Evolutionary conservation across 2,113 vertebrate genomes (phyloP), one percentile per base, ranked within the genome.

Genomic region (Hirundichthys speculiger): DNA sequence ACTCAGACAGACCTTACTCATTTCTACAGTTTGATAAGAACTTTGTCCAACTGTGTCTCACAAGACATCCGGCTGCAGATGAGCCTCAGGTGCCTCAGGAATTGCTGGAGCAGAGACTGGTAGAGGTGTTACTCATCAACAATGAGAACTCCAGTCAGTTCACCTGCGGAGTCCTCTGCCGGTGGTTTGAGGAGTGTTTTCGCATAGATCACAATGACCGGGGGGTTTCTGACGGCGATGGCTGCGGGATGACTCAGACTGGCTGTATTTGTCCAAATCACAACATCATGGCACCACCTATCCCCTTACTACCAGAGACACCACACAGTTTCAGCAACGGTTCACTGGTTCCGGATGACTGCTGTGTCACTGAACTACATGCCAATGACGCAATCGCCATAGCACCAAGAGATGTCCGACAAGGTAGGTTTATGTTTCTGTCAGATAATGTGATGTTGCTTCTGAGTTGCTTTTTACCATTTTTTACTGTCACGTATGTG

Each of bases 131-230:
- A 62, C 95, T 99, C 56, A 97, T 99, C 70, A 99, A 99, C 91
- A 98, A 98, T 79, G 97, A 98, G 93, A 99, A 98, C 89, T 97
- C 97, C 68, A 98, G 96, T 88, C 96, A 97, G 90, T 98, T 98
- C 75, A 98, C 96, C 67, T 99, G 97, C 5, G 96, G 96, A 0
- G 94, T 99, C 73, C 92, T 99, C n/a, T 99, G 97, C 88, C 93
- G 95, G 65, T 98, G 97, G 97, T 94, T 97, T 2, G 96, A 98
- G 91, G 96, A 98, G 91, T 99, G 97, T 45, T 91, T 97, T 81
- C 94, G 93, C 0, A 83, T 87, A 0, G 90, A 91, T 0, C 14
- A 93, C 84, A 57, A 85, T 73, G 81, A 87, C 76, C 85, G 45
- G 64, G 84, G 73, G 25, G 60, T 52, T 53, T 70, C 75, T 0